Evolutionary conservation across 2,797 vertebrate genomes (phyloP), one percentile per base, ranked within the genome.

Genomic region (Buphagus erythrorhynchus): DNA sequence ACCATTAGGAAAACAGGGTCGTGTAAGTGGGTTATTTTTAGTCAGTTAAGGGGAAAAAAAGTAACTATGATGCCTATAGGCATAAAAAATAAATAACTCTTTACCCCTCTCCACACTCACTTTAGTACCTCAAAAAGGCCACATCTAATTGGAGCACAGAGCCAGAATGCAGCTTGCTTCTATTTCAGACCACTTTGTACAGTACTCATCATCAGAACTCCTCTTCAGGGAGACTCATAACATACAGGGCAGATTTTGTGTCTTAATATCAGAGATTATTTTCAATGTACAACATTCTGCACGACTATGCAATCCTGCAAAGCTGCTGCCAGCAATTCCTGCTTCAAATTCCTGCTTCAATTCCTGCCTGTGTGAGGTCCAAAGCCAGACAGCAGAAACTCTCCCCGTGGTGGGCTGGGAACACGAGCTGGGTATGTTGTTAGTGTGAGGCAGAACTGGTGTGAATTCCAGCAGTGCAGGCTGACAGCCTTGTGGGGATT

Each of bases 311-410:
- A 85, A 31, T 24, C 57, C 63, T 86, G 72, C 57, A 95, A 46
- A 95, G 68, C 45, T 67, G 22, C 61, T 65, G 71, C 72, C 75
- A 86, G 76, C 52, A 74, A 28, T 57, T 86, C 31, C 66, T 73
- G 54, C 67, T 59, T 52, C 63, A 79, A 13, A 57, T 42, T 55
- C 68, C 59, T 57, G 52, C 72, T 38, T 24, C 33, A 11, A 4
- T 5, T 29, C 63, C 33, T 61, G 57, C 35, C 33, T 31, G 21
- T 18, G 54, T 5, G 5, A 51, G 33, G 25, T 65, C 76, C 35
- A 28, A 58, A 90, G 52, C 16, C 80, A 63, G 83, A 11, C 31
- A 36, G 58, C 57, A 83, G 65, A 74, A 86, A 9, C 4, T 11
- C 58, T 42, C 45, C 49, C 35, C 9, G 0, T 18, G 33, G 43